These are phyloP conservation scores for Caenorhabditis latens DNA, from an alignment of 1,140 invertebrate genomes.

Conservation along the genomic window DNA sequence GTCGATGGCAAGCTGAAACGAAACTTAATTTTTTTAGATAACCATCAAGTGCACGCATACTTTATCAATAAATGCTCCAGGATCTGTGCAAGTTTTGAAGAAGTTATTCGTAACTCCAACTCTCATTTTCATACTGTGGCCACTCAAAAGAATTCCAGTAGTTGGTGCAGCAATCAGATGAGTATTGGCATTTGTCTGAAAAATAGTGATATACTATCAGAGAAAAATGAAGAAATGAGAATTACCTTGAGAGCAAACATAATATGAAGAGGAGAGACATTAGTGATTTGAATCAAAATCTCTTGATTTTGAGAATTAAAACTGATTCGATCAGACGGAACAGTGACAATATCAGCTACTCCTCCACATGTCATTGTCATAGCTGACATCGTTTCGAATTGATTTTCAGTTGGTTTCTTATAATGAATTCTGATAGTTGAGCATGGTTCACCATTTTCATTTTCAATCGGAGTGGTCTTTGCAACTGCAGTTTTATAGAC, in stretches of 20 bases:
- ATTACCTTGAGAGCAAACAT: constrained; percentile 27
- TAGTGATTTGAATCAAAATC: constrained; percentile 4
- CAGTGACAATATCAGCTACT: constrained; percentile 16
- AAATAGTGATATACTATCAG: not conserved
- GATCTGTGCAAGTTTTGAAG: constrained; percentile 12
- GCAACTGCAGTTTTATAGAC: not conserved
- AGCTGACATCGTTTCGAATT: constrained; percentile 26
- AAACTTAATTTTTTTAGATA: not conserved
- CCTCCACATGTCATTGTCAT: constrained; percentile 32
- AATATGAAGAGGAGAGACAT: constrained; percentile 15
- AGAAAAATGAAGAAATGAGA: too few relatives aligned
- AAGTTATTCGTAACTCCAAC: constrained; percentile 5
- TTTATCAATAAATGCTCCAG: constrained; percentile 29
- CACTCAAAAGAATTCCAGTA: constrained; percentile 37
- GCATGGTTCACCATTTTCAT: not conserved
- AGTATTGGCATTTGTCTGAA: constrained; percentile 37
- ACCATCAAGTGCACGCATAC: not conserved
- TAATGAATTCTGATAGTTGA: constrained; percentile 9
- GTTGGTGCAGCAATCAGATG: constrained; percentile 38
- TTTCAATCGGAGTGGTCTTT: not conserved
- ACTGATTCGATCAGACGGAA: constrained; percentile 3
- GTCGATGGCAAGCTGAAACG: constrained; percentile 31
- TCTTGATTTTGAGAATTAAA: not conserved
- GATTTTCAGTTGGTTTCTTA: not conserved
- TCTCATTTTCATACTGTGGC: constrained; percentile 10